Base-by-base conservation (phyloP, 2,797 vertebrate species). In the Pseudomugil gertrudae region DNA sequence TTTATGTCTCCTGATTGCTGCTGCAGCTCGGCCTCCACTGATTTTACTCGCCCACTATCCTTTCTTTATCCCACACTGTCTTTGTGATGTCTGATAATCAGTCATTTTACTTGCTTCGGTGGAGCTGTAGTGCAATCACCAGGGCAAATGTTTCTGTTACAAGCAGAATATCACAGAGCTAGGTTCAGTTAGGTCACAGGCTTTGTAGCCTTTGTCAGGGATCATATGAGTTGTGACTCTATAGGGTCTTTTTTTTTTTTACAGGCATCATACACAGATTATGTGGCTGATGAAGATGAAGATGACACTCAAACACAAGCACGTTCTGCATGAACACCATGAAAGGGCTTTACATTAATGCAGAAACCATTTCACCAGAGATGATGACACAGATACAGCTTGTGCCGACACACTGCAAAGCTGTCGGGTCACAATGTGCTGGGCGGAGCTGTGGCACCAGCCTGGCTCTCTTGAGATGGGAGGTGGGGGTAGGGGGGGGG, bases 311-410 rank as follows among this genome's bases (percentile, higher is more conserved):
- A 57, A 17, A 61, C 29, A 59, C 21, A 35, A 40, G 23, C 57
- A 58, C 56, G 19, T 32, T 14, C 45, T 24, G 27, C 36, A 50
- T 21, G 29, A 40, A 36, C 45, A 56, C 10, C 38, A 57, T 61
- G 30, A 48, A 69, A 50, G 35, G 69, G 40, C 65, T 77, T 61
- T 72, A 63, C 57, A 60, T 57, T 63, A 52, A 53, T 66, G 56
- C 45, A 64, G 61, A 52, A 64, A 63, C 38, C 43, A 38, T 33
- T 68, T 63, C 50, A 45, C 1, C 43, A 59, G n/a, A 74, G 52
- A 73, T 53, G 50, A 56, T 17, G 45, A 77, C 69, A 74, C 30
- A 51, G 35, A 78, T 17, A 51, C 38, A 33, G 48, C 69, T 54
- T 71, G 7, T 21, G 43, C 26, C 17, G 58, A 55, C 50, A 59